Evolutionary conservation across 2,113 vertebrate species (phyloP), one percentile per base, ranked within the genome.

Genomic region (Numida meleagris): DNA sequence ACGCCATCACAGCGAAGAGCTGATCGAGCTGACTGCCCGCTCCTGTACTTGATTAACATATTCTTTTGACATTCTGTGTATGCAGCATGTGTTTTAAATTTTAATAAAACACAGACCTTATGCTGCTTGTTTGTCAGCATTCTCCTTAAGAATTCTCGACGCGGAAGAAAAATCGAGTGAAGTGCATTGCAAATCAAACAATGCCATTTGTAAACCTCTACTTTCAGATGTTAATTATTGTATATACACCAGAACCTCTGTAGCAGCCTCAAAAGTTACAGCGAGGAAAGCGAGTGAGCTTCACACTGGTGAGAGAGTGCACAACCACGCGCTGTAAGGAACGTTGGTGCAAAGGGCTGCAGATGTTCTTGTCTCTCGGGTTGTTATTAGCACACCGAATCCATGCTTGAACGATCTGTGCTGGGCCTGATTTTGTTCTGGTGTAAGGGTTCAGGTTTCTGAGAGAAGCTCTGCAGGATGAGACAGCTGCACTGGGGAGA

Each of bases 41-140:
- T 9, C 58, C 89, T 34, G 73, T 72, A 27, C 73, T 86, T 86
- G 80, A 97, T 95, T 93, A 94, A 89, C 91, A 86, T 90, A 94
- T 94, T 95, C 93, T 94, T 95, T 88, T 96, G 95, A 96, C 93
- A 84, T 93, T 88, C 88, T 88, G 82, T 78, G 70, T 90, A 43
- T 86, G 94, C 82, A 95, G 93, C 88, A 95, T 93, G 88, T 95
- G 90, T 97, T 95, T 95, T 93, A 95, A 92, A 94, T 95, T 94
- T 97, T 95, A 95, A 94, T 94, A 96, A 91, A 71, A 94, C 85
- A 50, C 46, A 87, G 91, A 94, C 86, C 87, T 95, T 96, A 91
- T 94, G 89, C 36, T 95, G 76, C 89, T 74, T 94, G 80, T 95
- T 93, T 93, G 88, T 85, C 88, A 89, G 85, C 51, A n/a, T 76